These are phyloP conservation scores for Euplagia quadripunctaria DNA, from an alignment of 2,888 invertebrate species.

Conservation along the genomic window DNA sequence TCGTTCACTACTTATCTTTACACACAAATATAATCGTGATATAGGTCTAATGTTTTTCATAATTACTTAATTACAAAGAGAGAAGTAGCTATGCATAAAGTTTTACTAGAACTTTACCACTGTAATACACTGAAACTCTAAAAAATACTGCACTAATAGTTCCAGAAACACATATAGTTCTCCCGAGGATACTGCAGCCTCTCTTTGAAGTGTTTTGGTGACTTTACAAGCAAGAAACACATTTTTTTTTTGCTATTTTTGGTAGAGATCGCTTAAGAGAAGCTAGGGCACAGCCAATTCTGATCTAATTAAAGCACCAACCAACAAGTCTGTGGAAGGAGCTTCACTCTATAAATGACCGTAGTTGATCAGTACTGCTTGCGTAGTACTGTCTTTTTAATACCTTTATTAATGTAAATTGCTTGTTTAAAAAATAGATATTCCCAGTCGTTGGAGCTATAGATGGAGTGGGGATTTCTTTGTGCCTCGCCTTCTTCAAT, in stretches of 20 bases:
- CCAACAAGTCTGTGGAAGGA: background rate
- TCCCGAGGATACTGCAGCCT: too few species aligned
- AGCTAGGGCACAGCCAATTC: background rate
- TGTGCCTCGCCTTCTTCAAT: background rate
- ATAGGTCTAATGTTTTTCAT: background rate
- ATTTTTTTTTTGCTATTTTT: too few species aligned
- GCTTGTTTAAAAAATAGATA: background rate
- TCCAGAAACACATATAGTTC: background rate
- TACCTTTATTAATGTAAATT: background rate
- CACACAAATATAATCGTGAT: background rate
- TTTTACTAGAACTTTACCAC: background rate
- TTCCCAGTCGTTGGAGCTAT: background rate
- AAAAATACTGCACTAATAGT: background rate
- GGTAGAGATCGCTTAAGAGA: too few species aligned
- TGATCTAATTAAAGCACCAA: background rate
- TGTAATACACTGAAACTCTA: background rate
- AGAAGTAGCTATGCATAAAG: background rate
- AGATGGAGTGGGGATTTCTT: background rate
- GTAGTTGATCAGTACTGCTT: background rate
- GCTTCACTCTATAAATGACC: background rate
- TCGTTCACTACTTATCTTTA: conserved; percentile 10
- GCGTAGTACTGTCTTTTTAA: too few species aligned
- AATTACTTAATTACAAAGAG: background rate
- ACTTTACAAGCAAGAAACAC: background rate
- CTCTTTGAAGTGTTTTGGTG: background rate